Percentiles rank a stretch among this genome's conserved stretches.
Evolutionary conservation across 2,888 invertebrate species (phyloP).

Genomic region (Spilarctia lutea): DNA sequence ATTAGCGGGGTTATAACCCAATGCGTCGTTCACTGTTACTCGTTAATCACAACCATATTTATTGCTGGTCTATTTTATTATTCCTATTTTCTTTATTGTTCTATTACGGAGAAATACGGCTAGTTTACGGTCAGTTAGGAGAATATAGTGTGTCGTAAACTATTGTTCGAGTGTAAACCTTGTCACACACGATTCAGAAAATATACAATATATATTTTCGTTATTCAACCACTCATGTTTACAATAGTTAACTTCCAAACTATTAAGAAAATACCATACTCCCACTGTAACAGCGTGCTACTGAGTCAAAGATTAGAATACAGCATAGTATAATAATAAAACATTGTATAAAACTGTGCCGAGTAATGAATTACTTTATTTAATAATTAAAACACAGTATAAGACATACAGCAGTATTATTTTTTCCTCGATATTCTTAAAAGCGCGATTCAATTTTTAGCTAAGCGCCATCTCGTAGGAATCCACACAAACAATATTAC

Average conservation of each 20-base stretch:
- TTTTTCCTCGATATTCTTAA: no score
- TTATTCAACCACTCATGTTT: background rate
- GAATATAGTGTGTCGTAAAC: conserved; percentile 45
- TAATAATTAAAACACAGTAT: no score
- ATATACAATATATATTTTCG: background rate
- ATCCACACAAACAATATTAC: no score
- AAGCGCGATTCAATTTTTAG: no score
- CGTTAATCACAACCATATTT: conserved; percentile 42
- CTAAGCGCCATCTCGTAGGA: no score
- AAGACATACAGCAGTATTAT: no score
- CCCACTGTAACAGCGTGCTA: no score
- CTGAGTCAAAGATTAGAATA: no score
- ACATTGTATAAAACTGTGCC: no score
- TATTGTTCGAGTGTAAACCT: conserved; percentile 37
- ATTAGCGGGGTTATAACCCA: conserved; percentile 1
- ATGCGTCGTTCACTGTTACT: conserved; percentile 17
- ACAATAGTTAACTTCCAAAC: background rate
- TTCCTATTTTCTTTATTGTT: conserved; percentile 40
- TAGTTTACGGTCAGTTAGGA: conserved; percentile 44
- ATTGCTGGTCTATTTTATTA: conserved; percentile 33
- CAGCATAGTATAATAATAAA: no score
- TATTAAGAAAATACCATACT: background rate
- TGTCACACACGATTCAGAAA: background rate
- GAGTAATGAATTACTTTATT: no score
- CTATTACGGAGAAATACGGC: conserved; percentile 39